A percentile compares a stretch with the other conserved stretches of the same genome.
These are phyloP conservation scores for Nannospalax galili DNA, from an alignment of 2,113 vertebrate genomes.

Conservation along the genomic window DNA sequence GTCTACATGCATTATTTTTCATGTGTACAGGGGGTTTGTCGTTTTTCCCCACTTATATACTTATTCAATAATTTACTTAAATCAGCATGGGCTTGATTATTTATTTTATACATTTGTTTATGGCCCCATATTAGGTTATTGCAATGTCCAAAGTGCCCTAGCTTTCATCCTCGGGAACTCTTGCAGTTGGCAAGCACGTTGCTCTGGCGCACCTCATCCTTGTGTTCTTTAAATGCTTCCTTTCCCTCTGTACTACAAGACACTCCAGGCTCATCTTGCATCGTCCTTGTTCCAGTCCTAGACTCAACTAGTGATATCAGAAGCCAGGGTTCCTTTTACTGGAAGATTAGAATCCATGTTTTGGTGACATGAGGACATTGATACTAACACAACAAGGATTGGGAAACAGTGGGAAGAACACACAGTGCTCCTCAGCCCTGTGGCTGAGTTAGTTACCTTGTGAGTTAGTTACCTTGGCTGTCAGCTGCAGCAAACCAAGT, in stretches of 20 bases:
- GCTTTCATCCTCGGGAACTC: background rate
- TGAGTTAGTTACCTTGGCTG: background rate
- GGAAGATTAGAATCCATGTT: background rate
- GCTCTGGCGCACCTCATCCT: background rate
- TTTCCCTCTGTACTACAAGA: background rate
- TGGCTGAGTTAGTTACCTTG: too few species aligned
- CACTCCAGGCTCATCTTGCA: background rate
- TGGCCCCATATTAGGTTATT: background rate
- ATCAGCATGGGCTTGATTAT: background rate
- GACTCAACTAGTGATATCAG: background rate
- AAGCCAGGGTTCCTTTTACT: background rate
- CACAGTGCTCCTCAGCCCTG: background rate
- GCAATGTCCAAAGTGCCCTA: background rate
- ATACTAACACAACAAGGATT: background rate
- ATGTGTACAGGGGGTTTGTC: background rate
- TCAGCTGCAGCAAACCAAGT: fast-evolving
- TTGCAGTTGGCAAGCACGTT: too few species aligned
- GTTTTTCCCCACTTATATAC: background rate
- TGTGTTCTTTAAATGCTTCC: background rate
- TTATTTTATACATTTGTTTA: background rate
- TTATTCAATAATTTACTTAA: background rate
- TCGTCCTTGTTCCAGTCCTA: background rate
- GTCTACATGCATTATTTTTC: background rate
- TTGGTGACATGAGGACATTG: too few species aligned
- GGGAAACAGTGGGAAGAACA: background rate